Conservation (phyloP, 2,797 vertebrate genomes). For the Loriculus beryllinus region DNA sequence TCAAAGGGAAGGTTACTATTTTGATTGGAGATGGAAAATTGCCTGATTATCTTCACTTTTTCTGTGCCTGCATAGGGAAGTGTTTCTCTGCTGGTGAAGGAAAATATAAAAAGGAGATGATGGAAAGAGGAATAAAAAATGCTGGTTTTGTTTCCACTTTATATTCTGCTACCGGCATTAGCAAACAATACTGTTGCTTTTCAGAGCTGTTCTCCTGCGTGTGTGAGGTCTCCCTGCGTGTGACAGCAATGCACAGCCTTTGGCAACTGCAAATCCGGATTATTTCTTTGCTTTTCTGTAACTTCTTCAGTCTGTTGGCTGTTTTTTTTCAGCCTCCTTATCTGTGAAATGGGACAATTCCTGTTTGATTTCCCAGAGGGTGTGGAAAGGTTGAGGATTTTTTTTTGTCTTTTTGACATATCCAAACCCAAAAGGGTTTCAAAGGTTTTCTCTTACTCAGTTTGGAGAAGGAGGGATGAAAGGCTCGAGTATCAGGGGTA, state of each 20-base stretch:
- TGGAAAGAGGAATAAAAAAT: background rate
- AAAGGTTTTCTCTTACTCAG: background rate
- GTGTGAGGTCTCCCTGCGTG: background rate
- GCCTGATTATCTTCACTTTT: background rate
- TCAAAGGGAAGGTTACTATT: background rate
- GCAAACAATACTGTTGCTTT: background rate
- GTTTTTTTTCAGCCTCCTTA: background rate
- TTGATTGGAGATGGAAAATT: constrained; percentile 5
- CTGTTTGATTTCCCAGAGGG: background rate
- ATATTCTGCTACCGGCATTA: background rate
- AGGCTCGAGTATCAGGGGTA: fast-evolving
- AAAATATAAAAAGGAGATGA: background rate
- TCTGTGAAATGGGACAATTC: background rate
- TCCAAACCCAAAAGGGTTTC: background rate
- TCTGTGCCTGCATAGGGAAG: background rate
- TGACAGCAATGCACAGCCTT: background rate
- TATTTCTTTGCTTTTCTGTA: background rate
- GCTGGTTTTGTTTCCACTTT: background rate
- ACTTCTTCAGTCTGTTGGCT: background rate
- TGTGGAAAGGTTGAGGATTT: background rate
- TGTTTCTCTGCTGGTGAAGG: background rate
- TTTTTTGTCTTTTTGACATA: background rate
- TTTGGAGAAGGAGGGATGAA: background rate
- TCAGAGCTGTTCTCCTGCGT: background rate
- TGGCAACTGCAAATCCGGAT: background rate